A percentile compares a stretch with the other conserved stretches of the same genome.
phyloP scores from a whole-genome alignment of 2,888 invertebrate species.

The Nycteola revayana region DNA sequence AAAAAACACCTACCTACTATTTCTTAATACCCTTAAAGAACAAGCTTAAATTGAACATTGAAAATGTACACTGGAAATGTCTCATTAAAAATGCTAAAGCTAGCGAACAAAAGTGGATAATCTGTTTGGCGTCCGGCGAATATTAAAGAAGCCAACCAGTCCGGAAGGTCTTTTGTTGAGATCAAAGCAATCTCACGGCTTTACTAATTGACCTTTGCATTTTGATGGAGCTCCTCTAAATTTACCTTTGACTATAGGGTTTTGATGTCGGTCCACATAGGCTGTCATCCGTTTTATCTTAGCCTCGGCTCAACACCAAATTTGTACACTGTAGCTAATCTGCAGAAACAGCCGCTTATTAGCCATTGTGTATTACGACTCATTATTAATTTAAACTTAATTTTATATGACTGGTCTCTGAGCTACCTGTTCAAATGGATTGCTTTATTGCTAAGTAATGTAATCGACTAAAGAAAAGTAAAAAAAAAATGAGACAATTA shows the following conservation, averaged over 20 bases:
- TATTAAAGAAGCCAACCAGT: slow-evolving; percentile 64
- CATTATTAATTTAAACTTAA: too few species aligned
- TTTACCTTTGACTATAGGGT: slow-evolving; percentile 17
- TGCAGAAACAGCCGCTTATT: too few species aligned
- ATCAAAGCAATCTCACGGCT: slow-evolving; percentile 65
- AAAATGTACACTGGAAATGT: slow-evolving; percentile 54
- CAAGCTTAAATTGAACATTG: slow-evolving; percentile 46
- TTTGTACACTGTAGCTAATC: too few species aligned
- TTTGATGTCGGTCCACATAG: slow-evolving; percentile 17
- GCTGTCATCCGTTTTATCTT: slow-evolving; percentile 2
- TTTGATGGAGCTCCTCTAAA: slow-evolving; percentile 44
- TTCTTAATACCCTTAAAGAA: slow-evolving; percentile 35
- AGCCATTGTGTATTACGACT: too few species aligned
- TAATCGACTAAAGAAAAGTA: too few species aligned
- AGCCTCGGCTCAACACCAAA: too few species aligned
- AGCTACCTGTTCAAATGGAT: too few species aligned
- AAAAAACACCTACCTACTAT: slow-evolving; percentile 24
- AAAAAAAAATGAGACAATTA: too few species aligned
- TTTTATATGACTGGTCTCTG: too few species aligned
- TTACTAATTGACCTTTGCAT: slow-evolving; percentile 70
- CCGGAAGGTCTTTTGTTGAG: slow-evolving; percentile 61
- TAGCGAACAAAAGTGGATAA: slow-evolving; percentile 71
- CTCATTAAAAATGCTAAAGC: slow-evolving; percentile 73
- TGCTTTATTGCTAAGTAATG: too few species aligned
- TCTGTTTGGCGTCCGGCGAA: slow-evolving; percentile 67